These are phyloP conservation scores for Formica exsecta DNA, from an alignment of 1,140 invertebrate genomes.

Conservation along the genomic window DNA sequence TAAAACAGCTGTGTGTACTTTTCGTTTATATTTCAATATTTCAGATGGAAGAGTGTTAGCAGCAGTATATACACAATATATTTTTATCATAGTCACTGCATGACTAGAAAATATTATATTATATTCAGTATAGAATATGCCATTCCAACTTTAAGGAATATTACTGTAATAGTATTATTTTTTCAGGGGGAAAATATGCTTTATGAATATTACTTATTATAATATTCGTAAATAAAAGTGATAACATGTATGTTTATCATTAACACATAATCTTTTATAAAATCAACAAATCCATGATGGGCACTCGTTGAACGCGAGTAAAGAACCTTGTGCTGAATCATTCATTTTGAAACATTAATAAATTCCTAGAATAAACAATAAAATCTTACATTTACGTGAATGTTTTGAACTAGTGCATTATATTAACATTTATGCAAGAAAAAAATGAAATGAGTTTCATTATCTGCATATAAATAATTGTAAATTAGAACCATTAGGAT, in stretches of 20 bases:
- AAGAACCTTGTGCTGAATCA: slow-evolving; percentile 21
- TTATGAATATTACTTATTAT: slow-evolving; percentile 6
- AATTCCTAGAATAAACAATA: slow-evolving; percentile 46
- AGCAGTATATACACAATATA: slow-evolving; percentile 36
- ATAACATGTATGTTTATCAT: slow-evolving; percentile 44
- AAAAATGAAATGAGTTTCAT: neutral
- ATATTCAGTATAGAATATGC: slow-evolving; percentile 46
- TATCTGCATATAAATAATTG: slow-evolving; percentile 30
- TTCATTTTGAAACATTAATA: slow-evolving; percentile 22
- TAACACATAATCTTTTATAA: slow-evolving; percentile 45
- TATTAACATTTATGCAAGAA: slow-evolving; percentile 15
- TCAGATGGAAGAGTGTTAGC: neutral
- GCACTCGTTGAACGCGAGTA: neutral
- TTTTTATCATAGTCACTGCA: slow-evolving; percentile 58
- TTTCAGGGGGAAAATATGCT: slow-evolving; percentile 15
- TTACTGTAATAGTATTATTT: slow-evolving; percentile 29
- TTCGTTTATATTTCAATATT: neutral
- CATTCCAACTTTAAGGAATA: slow-evolving; percentile 24
- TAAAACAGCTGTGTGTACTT: slow-evolving; percentile 3
- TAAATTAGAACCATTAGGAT: slow-evolving; percentile 25
- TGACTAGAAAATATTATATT: slow-evolving; percentile 69
- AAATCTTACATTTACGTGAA: slow-evolving; percentile 28
- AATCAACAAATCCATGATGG: slow-evolving; percentile 38
- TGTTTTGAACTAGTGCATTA: slow-evolving; percentile 43
- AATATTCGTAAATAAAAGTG: slow-evolving; percentile 48